A percentile compares a stretch with the other conserved stretches of the same genome.
These are phyloP conservation scores for Drosophila takahashii DNA, from an alignment of 1,140 invertebrate species.

Conservation along the genomic window DNA sequence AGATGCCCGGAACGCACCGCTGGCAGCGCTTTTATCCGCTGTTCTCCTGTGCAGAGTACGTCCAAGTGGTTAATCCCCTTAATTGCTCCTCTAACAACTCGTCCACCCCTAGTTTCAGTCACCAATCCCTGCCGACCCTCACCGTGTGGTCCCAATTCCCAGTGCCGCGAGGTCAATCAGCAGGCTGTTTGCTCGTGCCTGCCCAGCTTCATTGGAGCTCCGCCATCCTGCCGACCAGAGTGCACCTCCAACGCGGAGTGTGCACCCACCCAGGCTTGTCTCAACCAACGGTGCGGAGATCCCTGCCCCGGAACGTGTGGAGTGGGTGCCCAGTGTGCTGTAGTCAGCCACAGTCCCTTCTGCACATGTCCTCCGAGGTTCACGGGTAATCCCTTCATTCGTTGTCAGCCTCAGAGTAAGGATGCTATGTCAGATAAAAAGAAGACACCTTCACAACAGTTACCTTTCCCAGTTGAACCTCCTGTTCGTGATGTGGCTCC, in stretches of 20 bases:
- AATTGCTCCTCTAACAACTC: constrained; percentile 55
- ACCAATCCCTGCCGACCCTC: constrained; percentile 89
- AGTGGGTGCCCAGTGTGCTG: constrained; percentile 89
- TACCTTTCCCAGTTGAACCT: constrained; percentile 82
- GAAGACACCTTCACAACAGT: background rate
- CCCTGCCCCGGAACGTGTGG: constrained; percentile 93
- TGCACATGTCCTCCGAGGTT: constrained; percentile 91
- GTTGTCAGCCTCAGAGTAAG: constrained; percentile 86
- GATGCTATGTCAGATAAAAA: background rate
- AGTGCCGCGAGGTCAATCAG: constrained; percentile 88
- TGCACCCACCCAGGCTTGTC: constrained; percentile 88
- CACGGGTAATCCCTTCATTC: constrained; percentile 92
- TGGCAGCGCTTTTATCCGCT: constrained; percentile 89
- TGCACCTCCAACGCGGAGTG: constrained; percentile 91
- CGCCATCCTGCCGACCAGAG: constrained; percentile 90
- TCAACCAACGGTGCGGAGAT: constrained; percentile 89
- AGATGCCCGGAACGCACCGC: constrained; percentile 90
- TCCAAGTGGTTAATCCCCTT: constrained; percentile 68
- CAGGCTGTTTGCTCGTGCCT: constrained; percentile 90
- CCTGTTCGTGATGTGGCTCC: constrained; percentile 80
- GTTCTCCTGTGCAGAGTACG: constrained; percentile 85
- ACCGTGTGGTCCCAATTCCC: constrained; percentile 93
- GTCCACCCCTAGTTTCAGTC: constrained; percentile 84
- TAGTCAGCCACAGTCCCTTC: constrained; percentile 93
- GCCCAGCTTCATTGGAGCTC: constrained; percentile 88